phyloP scores from a whole-genome alignment of 2,888 invertebrate genomes.

The Oeneis ivallda region DNA sequence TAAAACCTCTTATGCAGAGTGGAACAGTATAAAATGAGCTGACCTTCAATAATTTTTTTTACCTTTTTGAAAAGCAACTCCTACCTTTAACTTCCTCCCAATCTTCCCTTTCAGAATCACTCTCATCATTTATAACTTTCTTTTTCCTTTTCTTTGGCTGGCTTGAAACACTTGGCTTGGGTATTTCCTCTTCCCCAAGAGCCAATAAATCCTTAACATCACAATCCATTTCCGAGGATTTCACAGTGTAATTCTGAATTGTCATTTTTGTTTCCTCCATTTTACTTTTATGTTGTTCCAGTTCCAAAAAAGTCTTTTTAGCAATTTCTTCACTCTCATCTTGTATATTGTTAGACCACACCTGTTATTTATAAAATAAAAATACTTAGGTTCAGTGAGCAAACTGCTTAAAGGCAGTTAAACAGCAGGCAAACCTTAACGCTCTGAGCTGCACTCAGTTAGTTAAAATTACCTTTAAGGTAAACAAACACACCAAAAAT shows the following conservation, averaged over 20 bases:
- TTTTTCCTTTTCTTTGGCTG: slow-evolving; percentile 50
- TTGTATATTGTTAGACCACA: slow-evolving; percentile 60
- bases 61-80: no score
- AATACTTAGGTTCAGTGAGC: neutral
- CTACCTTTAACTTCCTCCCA: slow-evolving; percentile 88
- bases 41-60: no score
- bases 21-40: no score
- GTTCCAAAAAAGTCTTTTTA: slow-evolving; percentile 76
- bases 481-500: no score
- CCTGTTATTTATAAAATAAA: slow-evolving; percentile 46
- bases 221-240: slow-evolving; percentile 51
- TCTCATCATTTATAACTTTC: slow-evolving; percentile 58
- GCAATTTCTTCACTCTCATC: slow-evolving; percentile 72
- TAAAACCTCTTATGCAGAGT: no score
- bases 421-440: no score
- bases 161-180: slow-evolving; percentile 38
- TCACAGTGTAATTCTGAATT: slow-evolving; percentile 72
- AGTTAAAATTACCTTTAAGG: no score
- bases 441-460: no score
- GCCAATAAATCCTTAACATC: slow-evolving; percentile 85
- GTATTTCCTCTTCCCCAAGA: slow-evolving; percentile 81
- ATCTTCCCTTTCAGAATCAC: slow-evolving; percentile 85
- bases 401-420: no score
- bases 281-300: slow-evolving; percentile 82
- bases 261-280: slow-evolving; percentile 83